Conservation (phyloP, 2,888 invertebrate species). For the Rhingia rostrata region DNA sequence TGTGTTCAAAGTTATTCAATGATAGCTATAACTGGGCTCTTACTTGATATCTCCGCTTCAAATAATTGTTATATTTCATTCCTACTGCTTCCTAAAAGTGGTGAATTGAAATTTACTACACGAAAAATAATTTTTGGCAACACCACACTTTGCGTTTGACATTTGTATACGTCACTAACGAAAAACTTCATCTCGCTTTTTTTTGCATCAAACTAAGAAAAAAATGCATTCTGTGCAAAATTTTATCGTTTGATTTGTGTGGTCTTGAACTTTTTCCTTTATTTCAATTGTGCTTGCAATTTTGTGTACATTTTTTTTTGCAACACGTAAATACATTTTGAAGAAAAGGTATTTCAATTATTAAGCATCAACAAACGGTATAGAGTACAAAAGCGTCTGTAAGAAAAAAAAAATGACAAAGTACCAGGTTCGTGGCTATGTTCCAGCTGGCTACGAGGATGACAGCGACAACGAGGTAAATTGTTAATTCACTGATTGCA, state of each 20-base stretch:
- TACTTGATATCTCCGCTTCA: no score
- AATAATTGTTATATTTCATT: no score
- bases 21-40: no score
- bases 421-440: constrained; percentile 67
- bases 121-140: constrained; percentile 19
- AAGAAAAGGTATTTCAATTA: background rate
- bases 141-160: background rate
- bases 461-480: constrained; percentile 76
- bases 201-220: constrained; percentile 56
- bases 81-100: background rate
- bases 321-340: constrained; percentile 5
- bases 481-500: constrained; percentile 7
- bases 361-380: constrained; percentile 17
- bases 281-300: constrained; percentile 34
- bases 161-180: constrained; percentile 38
- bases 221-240: constrained; percentile 60
- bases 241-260: constrained; percentile 46
- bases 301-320: constrained; percentile 13
- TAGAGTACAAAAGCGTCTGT: constrained; percentile 15
- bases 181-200: constrained; percentile 48
- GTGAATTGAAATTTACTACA: background rate
- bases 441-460: constrained; percentile 81
- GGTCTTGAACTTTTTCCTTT: constrained; percentile 16
- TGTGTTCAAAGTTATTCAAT: no score
- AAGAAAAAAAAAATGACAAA: constrained; percentile 16